These are phyloP conservation scores for Apotomis turbidana DNA, from an alignment of 2,888 invertebrate genomes.

Conservation along the genomic window DNA sequence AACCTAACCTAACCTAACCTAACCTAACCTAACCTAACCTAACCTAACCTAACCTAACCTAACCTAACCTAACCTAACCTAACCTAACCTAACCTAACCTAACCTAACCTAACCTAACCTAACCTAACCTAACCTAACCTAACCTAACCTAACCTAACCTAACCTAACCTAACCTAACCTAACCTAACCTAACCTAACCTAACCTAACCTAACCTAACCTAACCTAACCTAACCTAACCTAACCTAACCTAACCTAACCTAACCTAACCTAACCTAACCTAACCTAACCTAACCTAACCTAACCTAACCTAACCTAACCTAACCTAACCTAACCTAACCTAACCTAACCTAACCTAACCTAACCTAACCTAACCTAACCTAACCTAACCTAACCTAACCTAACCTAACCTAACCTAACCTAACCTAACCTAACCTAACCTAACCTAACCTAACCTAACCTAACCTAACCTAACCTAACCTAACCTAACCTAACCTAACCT, in stretches of 20 bases:
- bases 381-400: conserved; percentile 30
- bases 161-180: conserved; percentile 13
- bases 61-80: conserved; percentile 15
- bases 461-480: conserved; percentile 21
- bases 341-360: not conserved
- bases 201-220: conserved; percentile 21
- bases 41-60: conserved; percentile 18
- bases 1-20: conserved; percentile 37
- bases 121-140: conserved; percentile 6
- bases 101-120: conserved; percentile 11
- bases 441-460: conserved; percentile 22
- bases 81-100: conserved; percentile 10
- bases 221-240: conserved; percentile 16
- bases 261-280: conserved; percentile 10
- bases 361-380: conserved; percentile 33
- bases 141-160: conserved; percentile 15
- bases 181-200: conserved; percentile 12
- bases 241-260: conserved; percentile 27
- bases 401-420: conserved; percentile 22
- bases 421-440: conserved; percentile 22
- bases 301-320: conserved; percentile 35
- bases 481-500: conserved; percentile 22
- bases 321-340: conserved; percentile 27
- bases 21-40: conserved; percentile 24
- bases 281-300: conserved; percentile 22